phyloP scores from a whole-genome alignment of 2,113 vertebrate species.

The Sterrhoptilus dennistouni region DNA sequence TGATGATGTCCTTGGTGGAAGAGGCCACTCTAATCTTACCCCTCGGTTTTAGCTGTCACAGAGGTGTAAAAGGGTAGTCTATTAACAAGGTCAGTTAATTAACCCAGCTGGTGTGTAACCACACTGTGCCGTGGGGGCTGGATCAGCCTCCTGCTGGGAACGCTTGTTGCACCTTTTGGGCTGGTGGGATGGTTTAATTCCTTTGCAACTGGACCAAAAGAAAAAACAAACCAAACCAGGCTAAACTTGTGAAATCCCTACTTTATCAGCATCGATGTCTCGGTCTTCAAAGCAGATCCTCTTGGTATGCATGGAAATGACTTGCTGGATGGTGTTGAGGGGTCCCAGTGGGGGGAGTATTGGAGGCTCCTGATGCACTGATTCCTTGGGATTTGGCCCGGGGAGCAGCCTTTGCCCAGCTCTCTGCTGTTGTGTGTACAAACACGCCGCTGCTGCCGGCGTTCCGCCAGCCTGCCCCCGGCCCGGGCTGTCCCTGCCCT shows the following conservation, averaged over 20 bases:
- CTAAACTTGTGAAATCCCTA: rapidly evolving
- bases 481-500: background rate
- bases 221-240: background rate
- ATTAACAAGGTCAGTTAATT: conserved; percentile 7
- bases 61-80: background rate
- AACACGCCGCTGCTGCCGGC: background rate
- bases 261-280: rapidly evolving
- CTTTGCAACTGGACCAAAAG: background rate
- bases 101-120: background rate
- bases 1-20: background rate
- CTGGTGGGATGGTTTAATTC: background rate
- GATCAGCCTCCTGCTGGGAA: background rate
- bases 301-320: rapidly evolving
- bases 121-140: rapidly evolving
- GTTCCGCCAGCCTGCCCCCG: background rate
- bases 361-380: background rate
- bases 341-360: rapidly evolving
- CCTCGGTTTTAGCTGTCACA: background rate
- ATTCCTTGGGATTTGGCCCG: background rate
- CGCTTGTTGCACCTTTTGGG: background rate
- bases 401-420: background rate
- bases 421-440: background rate
- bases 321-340: background rate
- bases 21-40: background rate
- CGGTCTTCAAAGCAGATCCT: background rate